Evolutionary conservation across 1,140 invertebrate genomes (phyloP), one percentile per base, ranked within the genome.

Genomic region (Rhizoglyphus robini): DNA sequence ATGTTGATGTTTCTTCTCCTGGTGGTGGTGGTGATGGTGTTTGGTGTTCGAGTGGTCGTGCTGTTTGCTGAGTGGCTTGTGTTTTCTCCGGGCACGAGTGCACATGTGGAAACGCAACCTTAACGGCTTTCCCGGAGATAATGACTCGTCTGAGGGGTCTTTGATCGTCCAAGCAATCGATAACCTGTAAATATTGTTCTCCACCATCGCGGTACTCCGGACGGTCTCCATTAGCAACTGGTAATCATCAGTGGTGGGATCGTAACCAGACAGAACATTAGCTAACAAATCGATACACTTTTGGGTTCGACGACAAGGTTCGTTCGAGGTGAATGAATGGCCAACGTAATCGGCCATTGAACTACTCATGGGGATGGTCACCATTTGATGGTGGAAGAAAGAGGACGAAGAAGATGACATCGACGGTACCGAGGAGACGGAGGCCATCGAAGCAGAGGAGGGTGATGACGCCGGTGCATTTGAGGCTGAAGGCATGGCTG

Each of bases 261-360:
- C 58, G 29, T 60, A 60, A 27, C n/a, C 29, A 27, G 4, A 3
- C 15, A 60, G 29, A 3, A 60, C 27, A 29, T 27, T 60, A 11
- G 58, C 58, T 46, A 60, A 46, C 11, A 60, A 32, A 46, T 60
- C 58, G 29, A 60, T 46, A 27, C 29, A 60, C 27, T 30, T 32
- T 34, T 34, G 2, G 3, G 27, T 29, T 20, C 58, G 29, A n/a
- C 29, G 15, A 46, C 1, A 60, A 20, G 15, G 58, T 46, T 60
- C 58, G 29, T 60, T 46, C 23, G 31, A 27, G 30, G 29, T 60
- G 2, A 60, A 60, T 38, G 3, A 3, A 3, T 34, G 2, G 2
- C 11, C 18, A 29, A 60, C 2, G 29, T 32, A 60, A 2, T 32
- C 2, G 15, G 15, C 8, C 29, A 29, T n/a, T 60, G 15, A 15